phyloP scores from a whole-genome alignment of 2,888 invertebrate genomes.

The Aleiodes alternator region DNA sequence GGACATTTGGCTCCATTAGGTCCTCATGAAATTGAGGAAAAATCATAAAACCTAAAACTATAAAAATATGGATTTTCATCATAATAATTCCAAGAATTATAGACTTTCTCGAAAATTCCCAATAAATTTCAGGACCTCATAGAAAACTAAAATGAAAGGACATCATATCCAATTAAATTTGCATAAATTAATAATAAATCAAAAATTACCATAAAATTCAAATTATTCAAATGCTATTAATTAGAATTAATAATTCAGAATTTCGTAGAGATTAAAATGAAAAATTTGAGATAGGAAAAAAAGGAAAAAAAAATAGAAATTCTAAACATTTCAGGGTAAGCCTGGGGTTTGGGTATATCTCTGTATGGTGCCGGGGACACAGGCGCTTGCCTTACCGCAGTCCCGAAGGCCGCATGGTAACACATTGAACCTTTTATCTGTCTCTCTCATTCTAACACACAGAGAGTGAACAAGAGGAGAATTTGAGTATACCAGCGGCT shows the following conservation, averaged over 20 bases:
- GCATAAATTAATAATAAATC: background rate
- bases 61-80: no score
- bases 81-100: no score
- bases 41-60: no score
- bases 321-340: background rate
- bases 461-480: conserved; percentile 10
- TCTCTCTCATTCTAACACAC: conserved; percentile 20
- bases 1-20: no score
- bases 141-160: no score
- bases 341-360: conserved; percentile 34
- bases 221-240: no score
- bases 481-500: conserved; percentile 56
- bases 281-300: conserved; percentile 3
- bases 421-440: conserved; percentile 41
- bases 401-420: conserved; percentile 46
- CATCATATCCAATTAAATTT: no score
- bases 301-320: conserved; percentile 3
- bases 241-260: no score
- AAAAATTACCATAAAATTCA: no score
- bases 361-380: conserved; percentile 49
- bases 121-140: no score
- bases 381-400: conserved; percentile 53
- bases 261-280: background rate
- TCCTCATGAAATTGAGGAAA: no score
- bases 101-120: no score